These are phyloP conservation scores for Burhinus bistriatus DNA, from an alignment of 2,113 vertebrate species.

Conservation along the genomic window DNA sequence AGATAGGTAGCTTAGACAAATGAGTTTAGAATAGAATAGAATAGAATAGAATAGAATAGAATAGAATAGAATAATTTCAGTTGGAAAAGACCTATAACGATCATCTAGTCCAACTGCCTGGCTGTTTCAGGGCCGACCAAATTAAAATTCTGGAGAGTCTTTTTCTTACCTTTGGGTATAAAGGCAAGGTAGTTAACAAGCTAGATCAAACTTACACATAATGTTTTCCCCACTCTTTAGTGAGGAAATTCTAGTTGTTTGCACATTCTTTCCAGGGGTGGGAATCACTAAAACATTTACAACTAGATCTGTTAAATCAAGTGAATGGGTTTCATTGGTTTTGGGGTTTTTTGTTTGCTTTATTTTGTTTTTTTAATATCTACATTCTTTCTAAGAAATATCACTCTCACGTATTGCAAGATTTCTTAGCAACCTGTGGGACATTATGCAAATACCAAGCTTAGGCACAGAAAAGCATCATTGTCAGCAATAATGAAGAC, in stretches of 20 bases:
- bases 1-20: background rate
- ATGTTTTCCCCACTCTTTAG: background rate
- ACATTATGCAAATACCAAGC: background rate
- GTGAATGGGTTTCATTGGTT: accelerated
- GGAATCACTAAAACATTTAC: background rate
- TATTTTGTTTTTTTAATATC: background rate
- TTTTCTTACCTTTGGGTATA: background rate
- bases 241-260: background rate
- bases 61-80: background rate
- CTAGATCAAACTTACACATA: background rate
- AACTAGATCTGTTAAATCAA: background rate
- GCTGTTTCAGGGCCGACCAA: background rate
- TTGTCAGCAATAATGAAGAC: background rate
- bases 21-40: background rate
- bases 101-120: background rate
- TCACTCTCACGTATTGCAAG: background rate
- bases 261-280: accelerated
- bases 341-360: background rate
- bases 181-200: background rate
- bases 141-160: background rate
- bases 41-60: background rate
- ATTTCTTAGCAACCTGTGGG: background rate
- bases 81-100: too few species aligned
- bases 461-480: background rate
- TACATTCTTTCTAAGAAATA: background rate